Evolutionary conservation across 2,888 invertebrate genomes (phyloP).

Genomic region (Darwinula stevensoni): DNA sequence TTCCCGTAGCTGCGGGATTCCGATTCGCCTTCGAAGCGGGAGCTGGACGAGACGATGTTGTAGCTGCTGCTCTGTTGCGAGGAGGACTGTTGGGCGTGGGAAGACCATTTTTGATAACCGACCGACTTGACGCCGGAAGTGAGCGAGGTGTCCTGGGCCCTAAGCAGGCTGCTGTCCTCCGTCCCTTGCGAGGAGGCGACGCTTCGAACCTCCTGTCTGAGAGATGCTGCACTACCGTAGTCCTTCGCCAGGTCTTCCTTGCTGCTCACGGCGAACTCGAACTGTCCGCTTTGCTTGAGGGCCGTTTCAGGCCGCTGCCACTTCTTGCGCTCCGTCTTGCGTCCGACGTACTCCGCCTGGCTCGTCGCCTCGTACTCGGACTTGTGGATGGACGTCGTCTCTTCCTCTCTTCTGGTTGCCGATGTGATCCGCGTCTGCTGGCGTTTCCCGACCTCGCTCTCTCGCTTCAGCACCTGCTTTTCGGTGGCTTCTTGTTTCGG

Average conservation of each 20-base stretch:
- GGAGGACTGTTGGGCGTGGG: background rate
- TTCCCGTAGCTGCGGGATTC: background rate
- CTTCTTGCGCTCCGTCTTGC: conserved; percentile 1
- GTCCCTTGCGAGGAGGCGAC: too few relatives aligned
- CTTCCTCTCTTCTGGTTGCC: too few relatives aligned
- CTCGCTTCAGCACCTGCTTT: conserved; percentile 1
- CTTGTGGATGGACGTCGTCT: too few relatives aligned
- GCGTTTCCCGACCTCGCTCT: too few relatives aligned
- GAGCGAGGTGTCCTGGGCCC: too few relatives aligned
- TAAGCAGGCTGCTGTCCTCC: too few relatives aligned
- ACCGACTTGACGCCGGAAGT: too few relatives aligned
- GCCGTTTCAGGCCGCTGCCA: background rate
- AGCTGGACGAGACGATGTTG: background rate
- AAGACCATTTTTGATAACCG: background rate
- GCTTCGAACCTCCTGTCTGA: too few relatives aligned
- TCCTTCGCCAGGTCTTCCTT: background rate
- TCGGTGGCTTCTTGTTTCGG: background rate
- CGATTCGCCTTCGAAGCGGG: background rate
- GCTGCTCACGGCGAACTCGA: background rate
- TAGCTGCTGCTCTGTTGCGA: background rate
- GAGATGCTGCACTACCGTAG: too few relatives aligned
- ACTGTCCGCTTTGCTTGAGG: background rate
- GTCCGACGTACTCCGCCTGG: too few relatives aligned
- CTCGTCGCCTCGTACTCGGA: too few relatives aligned
- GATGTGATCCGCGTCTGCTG: too few relatives aligned